Base-by-base conservation (phyloP, 2,888 invertebrate species). In the Cephus runcator region DNA sequence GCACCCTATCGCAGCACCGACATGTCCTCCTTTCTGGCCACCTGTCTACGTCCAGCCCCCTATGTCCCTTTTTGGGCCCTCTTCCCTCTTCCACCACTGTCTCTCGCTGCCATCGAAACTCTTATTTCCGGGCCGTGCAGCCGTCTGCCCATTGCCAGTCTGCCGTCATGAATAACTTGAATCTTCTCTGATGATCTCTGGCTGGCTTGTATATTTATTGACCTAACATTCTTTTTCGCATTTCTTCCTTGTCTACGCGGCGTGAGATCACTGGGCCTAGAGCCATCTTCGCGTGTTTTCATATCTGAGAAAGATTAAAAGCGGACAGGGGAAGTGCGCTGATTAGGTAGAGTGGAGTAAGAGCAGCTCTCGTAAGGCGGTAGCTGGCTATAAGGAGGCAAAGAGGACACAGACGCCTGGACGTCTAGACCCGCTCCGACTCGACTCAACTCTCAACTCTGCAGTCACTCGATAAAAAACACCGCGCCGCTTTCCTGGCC, bases 401-500 rank as follows among this genome's bases (percentile, higher is more conserved):
- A 83, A 84, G 82, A 81, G 79, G 76, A 79, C 78, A 82, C 83
- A 84, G 82, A 86, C 86, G 86, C 85, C 85, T 81, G 83, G 81
- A 86, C 87, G 87, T 87, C 87, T 86, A 87, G 84, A 87, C 84
- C 83, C 85, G 83, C 83, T 87, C 81, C 85, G 85, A 83, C 83
- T 82, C 83, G 76, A 81, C 79, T 81, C 82, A 79, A 85, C 85
- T 87, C 86, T 85, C 87, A 83, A 85, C 87, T 87, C 85, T 83
- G 83, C 85, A 85, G 87, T 87, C 88, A 87, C 85, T 88, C 87
- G 88, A 88, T 87, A 87, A 88, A 88, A 88, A 88, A 87, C 84
- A 85, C 85, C 84, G 84, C 84, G 83, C 82, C 86, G 87, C 84
- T 85, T 87, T 85, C 83, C 84, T 83, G 84, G 83, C 85, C 83